Conservation (phyloP, 2,797 vertebrate genomes). For the Myotis planiceps region DNA sequence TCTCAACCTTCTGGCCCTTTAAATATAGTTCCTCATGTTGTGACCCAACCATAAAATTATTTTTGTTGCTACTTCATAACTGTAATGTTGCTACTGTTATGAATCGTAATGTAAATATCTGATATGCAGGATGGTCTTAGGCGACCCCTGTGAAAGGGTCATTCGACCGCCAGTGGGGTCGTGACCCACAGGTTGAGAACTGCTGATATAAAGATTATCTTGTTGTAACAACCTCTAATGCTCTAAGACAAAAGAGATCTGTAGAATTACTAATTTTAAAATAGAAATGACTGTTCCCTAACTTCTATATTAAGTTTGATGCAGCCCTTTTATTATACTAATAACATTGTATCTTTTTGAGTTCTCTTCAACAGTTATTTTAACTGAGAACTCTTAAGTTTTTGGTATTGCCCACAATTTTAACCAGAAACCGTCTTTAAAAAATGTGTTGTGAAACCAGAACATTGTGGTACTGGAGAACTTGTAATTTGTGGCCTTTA, state of each 20-base stretch:
- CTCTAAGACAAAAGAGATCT: not conserved
- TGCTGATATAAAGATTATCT: not conserved
- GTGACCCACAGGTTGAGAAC: no score
- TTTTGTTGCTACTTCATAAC: no score
- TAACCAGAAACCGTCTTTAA: slow-evolving; percentile 15
- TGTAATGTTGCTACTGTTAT: no score
- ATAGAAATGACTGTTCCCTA: not conserved
- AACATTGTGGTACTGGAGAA: not conserved
- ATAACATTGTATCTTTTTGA: not conserved
- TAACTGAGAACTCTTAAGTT: not conserved
- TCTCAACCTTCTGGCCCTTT: no score
- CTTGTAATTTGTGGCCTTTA: not conserved
- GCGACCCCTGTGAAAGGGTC: no score
- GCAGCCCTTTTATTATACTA: not conserved
- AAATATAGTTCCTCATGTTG: no score
- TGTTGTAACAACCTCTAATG: not conserved
- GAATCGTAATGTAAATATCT: no score
- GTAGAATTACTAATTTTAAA: not conserved
- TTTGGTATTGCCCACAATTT: not conserved
- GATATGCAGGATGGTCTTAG: no score
- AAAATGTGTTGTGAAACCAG: not conserved
- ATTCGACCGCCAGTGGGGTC: no score
- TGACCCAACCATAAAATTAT: no score
- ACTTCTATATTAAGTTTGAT: not conserved
- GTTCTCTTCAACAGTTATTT: not conserved